Evolutionary conservation across 2,113 vertebrate genomes (phyloP).

Genomic region (Vidua macroura): DNA sequence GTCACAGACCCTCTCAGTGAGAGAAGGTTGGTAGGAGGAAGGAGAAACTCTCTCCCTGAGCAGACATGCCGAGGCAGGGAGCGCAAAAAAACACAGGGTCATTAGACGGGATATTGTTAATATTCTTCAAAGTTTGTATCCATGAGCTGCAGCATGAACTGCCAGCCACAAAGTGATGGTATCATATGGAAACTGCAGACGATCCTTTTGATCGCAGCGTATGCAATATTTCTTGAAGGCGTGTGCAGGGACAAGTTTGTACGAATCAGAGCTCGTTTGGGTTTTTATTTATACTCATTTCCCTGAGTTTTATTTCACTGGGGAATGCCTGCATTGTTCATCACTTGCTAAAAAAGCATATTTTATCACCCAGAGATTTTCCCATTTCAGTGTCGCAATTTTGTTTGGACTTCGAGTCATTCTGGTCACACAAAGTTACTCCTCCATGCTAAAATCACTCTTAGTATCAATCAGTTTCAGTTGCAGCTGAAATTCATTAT

Average conservation of each 20-base stretch:
- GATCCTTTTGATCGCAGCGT: neutral
- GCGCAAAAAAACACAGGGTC: neutral
- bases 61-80: neutral
- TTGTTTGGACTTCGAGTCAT: neutral
- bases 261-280: constrained; percentile 28
- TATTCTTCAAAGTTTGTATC: constrained; percentile 44
- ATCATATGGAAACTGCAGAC: constrained; percentile 16
- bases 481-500: neutral
- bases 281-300: constrained; percentile 36
- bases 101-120: constrained; percentile 40
- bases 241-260: constrained; percentile 17
- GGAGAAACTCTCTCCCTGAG: neutral
- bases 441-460: neutral
- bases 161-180: constrained; percentile 34
- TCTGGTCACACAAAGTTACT: neutral
- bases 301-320: constrained; percentile 18
- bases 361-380: neutral
- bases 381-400: neutral
- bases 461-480: neutral
- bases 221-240: constrained; percentile 25
- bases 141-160: constrained; percentile 9
- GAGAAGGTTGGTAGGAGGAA: neutral
- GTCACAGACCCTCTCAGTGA: neutral
- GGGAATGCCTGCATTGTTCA: constrained; percentile 8
- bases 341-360: neutral